Percentiles rank a stretch among this genome's conserved stretches.
Conservation (phyloP, 1,140 invertebrate genomes). For the Cyclargus thomasi region DNA sequence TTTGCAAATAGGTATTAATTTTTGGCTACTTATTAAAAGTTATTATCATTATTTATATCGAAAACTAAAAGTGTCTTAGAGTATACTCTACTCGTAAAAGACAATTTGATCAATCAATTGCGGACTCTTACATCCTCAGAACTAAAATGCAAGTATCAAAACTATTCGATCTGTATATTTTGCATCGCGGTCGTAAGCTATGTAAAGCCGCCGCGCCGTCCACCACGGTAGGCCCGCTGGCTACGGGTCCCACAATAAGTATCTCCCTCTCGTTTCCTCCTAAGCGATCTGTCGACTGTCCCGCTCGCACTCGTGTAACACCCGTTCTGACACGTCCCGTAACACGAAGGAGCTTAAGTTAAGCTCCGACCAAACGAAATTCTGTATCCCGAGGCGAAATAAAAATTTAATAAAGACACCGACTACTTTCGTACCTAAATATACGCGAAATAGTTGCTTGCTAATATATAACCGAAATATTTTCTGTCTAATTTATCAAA, state of each 20-base stretch:
- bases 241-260: conserved; percentile 28
- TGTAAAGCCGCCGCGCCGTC: conserved; percentile 37
- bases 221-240: conserved; percentile 36
- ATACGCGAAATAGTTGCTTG: background rate
- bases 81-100: too few species aligned
- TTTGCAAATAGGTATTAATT: too few species aligned
- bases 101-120: background rate
- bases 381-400: conserved; percentile 30
- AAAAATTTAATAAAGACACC: conserved; percentile 40
- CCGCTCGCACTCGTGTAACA: conserved; percentile 27
- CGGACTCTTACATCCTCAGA: background rate
- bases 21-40: too few species aligned
- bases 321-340: conserved; percentile 39
- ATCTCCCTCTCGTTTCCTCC: conserved; percentile 16
- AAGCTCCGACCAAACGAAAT: conserved; percentile 38
- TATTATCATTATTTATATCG: too few species aligned
- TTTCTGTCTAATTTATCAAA: too few species aligned
- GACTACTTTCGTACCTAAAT: conserved; percentile 13
- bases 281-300: conserved; percentile 19
- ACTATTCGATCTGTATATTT: conserved; percentile 26
- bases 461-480: too few species aligned
- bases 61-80: too few species aligned
- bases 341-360: conserved; percentile 40
- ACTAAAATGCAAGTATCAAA: conserved; percentile 39
- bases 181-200: conserved; percentile 41